Evolutionary conservation across 2,888 invertebrate species (phyloP), one percentile per base, ranked within the genome.

Genomic region (Macaria notata): DNA sequence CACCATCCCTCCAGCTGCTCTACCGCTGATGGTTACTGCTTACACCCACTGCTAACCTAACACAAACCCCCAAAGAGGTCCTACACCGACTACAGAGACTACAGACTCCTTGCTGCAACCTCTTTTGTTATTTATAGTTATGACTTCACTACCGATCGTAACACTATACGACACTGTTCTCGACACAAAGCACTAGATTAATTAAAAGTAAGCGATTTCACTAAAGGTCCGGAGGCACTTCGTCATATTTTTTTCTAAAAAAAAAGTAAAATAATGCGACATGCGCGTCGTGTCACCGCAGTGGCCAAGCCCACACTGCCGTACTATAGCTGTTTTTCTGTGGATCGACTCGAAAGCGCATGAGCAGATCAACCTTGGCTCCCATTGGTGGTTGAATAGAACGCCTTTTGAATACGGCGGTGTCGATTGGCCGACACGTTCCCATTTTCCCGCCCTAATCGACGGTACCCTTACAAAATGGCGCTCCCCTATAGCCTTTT

Each of bases 401-500:
- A 88, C 91, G 91, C 91, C 91, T 86, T 83, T 83, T 71, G 64
- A 66, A 82, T 81, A 64, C 61, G 59, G 50, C 46, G 4, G 4
- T 48, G 33, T 41, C 47, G 63, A 86, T 89, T 88, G 88, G 91
- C 62, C 62, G 68, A 56, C 62, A 68, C 76, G 72, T 79, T 77
- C 74, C 70, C 69, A 73, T 80, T 85, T 84, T 85, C 82, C 87
- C 89, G 87, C 90, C 90, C 84, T 79, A 78, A 79, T 74, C 75
- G 79, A 75, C 79, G 71, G 70, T 79, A 76, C 86, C 88, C 88
- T 86, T 75, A 82, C 88, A 90, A 90, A 85, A 90, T 90, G 90
- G 91, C 91, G 88, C 79, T 79, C 86, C 85, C 90, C 87, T 83
- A 85, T 79, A 87, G 86, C 85, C 84, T 87, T 87, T 87, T 86